Evolutionary conservation across 2,888 invertebrate species (phyloP), one percentile per base, ranked within the genome.

Genomic region (Tholera decimalis): DNA sequence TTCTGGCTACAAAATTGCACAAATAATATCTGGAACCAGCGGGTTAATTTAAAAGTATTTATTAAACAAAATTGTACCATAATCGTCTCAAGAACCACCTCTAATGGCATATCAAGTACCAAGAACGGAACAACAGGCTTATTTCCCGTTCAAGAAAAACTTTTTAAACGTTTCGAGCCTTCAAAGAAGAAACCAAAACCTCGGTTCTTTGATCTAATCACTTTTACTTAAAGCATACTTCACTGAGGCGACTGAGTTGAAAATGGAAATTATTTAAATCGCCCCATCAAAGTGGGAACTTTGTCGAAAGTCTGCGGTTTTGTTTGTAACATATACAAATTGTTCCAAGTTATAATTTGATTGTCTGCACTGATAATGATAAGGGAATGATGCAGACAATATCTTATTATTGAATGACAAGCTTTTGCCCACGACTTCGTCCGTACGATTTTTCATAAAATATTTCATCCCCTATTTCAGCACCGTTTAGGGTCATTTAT

Each of bases 251-350:
- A 65, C 58, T 49, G 60, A 61, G 60, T 73, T 66, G 54, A 43
- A 65, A 76, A 62, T 68, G 39, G 46, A 56, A 77, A 80, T 80
- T 65, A 78, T 78, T 77, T 58, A 80, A 80, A 80, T 66, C 47
- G 44, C 56, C 35, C 13, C 50, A 49, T 55, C 61, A 62, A 72
- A 77, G 64, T 54, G 55, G 61, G 44, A 58, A 80, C 30, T 72
- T 80, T 28, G 49, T 41, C 51, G 60, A 71, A 66, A 67, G 56
- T 64, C 57, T 49, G 44, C 35, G 58, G 50, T 53, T 60, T 66
- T 70, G 53, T 65, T 62, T 41, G 53, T 54, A 49, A 50, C 56
- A 57, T 41, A 62, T 33, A 63, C 56, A 64, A 64, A 49, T 30
- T 71, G 39, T 70, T 56, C 13, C 13, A 65, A 60, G 49, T 56